Conservation (phyloP, 1,140 invertebrate genomes). For the Zelostemma sp. region DNA sequence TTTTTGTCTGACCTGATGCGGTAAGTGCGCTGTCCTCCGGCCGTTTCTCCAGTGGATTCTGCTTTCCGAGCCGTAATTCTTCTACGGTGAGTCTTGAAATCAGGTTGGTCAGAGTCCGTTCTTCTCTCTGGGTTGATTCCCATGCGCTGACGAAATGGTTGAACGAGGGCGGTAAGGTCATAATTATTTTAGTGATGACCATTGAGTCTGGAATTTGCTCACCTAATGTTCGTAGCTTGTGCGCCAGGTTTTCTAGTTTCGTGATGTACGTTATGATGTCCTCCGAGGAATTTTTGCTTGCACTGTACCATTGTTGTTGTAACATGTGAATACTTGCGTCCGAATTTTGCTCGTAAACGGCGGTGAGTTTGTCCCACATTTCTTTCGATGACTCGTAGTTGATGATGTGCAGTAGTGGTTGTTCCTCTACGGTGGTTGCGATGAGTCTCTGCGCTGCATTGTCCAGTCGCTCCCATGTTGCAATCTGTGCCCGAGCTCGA, state of each 20-base stretch:
- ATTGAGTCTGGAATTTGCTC: constrained; percentile 50
- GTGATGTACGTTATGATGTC: constrained; percentile 44
- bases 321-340: constrained; percentile 54
- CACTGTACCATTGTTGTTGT: constrained; percentile 53
- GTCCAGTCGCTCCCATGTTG: no score
- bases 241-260: constrained; percentile 46
- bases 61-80: constrained; percentile 14
- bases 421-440: constrained; percentile 17
- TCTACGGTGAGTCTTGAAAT: constrained; percentile 46
- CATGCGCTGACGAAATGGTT: constrained; percentile 6
- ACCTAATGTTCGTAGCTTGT: constrained; percentile 40
- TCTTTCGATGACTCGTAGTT: constrained; percentile 32
- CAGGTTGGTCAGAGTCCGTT: constrained; percentile 47
- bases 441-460: constrained; percentile 44
- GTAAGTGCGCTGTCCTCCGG: constrained; percentile 24
- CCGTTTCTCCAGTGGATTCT: neutral
- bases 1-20: constrained; percentile 24
- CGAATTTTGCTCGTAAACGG: constrained; percentile 57
- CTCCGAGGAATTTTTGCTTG: constrained; percentile 11
- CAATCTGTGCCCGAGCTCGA: constrained; percentile 5
- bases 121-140: constrained; percentile 48
- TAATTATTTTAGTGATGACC: constrained; percentile 43
- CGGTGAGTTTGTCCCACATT: constrained; percentile 53
- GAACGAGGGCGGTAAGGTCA: constrained; percentile 44
- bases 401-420: constrained; percentile 45